Conservation (phyloP, 2,113 vertebrate genomes). For the Nesogale talazaci region DNA sequence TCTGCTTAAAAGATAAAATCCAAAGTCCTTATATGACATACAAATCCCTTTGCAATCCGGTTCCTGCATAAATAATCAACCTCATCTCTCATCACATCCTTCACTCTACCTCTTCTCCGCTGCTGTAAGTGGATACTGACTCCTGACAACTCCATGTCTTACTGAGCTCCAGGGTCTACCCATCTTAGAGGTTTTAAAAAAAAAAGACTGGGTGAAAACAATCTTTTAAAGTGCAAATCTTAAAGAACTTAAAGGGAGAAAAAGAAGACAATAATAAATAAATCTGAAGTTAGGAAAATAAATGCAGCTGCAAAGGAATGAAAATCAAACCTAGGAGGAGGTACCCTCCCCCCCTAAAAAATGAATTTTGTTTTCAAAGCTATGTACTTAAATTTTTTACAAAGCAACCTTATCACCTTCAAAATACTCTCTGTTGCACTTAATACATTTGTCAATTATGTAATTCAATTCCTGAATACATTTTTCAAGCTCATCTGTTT, state of each 20-base stretch:
- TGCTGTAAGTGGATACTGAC: neutral
- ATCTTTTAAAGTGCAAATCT: neutral
- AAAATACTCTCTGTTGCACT: too few species aligned
- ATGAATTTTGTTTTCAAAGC: too few species aligned
- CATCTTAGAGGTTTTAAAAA: neutral
- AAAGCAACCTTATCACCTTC: too few species aligned
- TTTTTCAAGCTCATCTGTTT: too few species aligned
- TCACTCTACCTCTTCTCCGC: neutral
- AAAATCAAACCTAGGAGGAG: neutral
- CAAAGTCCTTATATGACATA: slow-evolving; percentile 18
- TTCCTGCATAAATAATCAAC: neutral
- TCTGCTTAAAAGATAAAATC: slow-evolving; percentile 48
- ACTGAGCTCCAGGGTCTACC: neutral
- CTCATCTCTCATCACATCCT: neutral
- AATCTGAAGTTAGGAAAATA: slow-evolving; percentile 15
- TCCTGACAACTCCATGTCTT: neutral
- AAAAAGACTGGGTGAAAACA: neutral
- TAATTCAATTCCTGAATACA: too few species aligned
- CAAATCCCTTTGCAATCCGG: neutral
- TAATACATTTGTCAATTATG: too few species aligned
- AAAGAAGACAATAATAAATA: neutral
- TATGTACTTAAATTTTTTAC: too few species aligned
- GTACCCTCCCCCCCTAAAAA: too few species aligned
- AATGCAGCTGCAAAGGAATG: neutral
- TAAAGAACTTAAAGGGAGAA: neutral